A percentile compares a stretch with the other conserved stretches of the same genome.
Evolutionary conservation across 2,888 invertebrate species (phyloP).

Genomic region (Kuschelorhynchus macadamiae): DNA sequence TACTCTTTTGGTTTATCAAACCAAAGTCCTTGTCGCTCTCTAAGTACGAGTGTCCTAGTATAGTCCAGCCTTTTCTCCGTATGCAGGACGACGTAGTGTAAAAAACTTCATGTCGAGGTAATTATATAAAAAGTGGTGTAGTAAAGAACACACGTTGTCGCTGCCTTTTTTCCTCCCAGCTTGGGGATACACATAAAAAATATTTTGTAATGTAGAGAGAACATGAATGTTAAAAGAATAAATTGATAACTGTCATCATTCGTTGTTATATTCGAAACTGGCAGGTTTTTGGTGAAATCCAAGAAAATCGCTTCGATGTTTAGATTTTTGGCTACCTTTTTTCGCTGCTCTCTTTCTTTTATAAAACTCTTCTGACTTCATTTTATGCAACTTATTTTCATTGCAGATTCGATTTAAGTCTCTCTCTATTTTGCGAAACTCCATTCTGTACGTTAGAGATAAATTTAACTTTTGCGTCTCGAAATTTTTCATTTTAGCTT

Average conservation of each 20-base stretch:
- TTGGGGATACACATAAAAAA: conserved; percentile 15
- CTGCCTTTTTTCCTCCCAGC: conserved; percentile 12
- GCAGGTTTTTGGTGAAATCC: conserved; percentile 22
- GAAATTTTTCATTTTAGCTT: conserved; percentile 9
- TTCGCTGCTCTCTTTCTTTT: conserved; percentile 11
- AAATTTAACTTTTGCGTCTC: conserved; percentile 9
- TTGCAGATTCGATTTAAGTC: neutral
- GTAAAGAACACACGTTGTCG: conserved; percentile 4
- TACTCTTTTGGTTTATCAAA: conserved; percentile 49
- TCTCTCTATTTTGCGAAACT: conserved; percentile 9
- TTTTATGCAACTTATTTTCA: conserved; percentile 9
- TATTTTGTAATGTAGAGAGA: conserved; percentile 17
- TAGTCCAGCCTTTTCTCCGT: conserved; percentile 22
- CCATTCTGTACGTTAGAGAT: conserved; percentile 1
- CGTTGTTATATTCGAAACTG: conserved; percentile 19
- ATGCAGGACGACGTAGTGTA: no score
- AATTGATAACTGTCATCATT: conserved; percentile 14
- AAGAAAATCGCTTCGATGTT: conserved; percentile 14
- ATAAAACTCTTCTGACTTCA: conserved; percentile 14
- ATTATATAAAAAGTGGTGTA: conserved; percentile 14
- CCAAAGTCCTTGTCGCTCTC: conserved; percentile 55
- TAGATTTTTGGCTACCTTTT: conserved; percentile 1
- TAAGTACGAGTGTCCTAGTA: conserved; percentile 55
- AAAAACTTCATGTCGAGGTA: neutral
- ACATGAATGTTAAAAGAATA: conserved; percentile 27